A percentile compares a stretch with the other conserved stretches of the same genome.
phyloP scores from a whole-genome alignment of 1,140 invertebrate species.

The Lepidotrigona ventralis region DNA sequence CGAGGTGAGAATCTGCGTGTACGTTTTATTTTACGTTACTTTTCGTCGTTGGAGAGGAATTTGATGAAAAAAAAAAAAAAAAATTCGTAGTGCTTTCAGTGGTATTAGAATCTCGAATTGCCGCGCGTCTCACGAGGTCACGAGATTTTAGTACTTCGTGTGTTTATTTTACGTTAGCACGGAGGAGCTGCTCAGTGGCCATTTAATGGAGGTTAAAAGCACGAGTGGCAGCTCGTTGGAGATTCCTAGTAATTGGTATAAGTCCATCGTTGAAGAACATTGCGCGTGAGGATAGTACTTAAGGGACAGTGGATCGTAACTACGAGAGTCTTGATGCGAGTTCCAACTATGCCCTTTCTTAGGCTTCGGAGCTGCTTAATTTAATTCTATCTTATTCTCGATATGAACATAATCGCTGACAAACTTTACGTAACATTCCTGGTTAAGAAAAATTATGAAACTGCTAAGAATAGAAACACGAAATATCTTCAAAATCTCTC shows the following conservation, averaged over 20 bases:
- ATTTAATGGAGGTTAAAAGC: slow-evolving; percentile 46
- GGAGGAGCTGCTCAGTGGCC: slow-evolving; percentile 23
- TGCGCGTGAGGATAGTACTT: slow-evolving; percentile 20
- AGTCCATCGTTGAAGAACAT: slow-evolving; percentile 18
- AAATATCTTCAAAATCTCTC: too few relatives aligned
- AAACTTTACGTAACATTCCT: too few relatives aligned
- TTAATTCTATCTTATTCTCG: background rate
- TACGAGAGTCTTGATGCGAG: background rate
- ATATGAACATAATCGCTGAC: background rate
- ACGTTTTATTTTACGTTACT: too few relatives aligned
- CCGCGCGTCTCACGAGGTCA: slow-evolving; percentile 9
- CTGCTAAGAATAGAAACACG: too few relatives aligned
- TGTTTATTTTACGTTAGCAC: slow-evolving; percentile 46
- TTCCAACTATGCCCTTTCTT: background rate
- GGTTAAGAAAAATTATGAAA: too few relatives aligned
- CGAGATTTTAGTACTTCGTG: slow-evolving; percentile 22
- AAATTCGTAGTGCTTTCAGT: slow-evolving; percentile 35
- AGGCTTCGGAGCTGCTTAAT: background rate
- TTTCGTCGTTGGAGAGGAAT: background rate
- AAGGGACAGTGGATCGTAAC: slow-evolving; percentile 18
- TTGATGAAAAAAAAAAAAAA: background rate
- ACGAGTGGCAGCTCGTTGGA: slow-evolving; percentile 4
- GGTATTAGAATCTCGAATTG: slow-evolving; percentile 35
- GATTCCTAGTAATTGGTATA: slow-evolving; percentile 53
- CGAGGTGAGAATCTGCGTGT: background rate